Base-by-base conservation (phyloP, 2,113 vertebrate species). In the Macaca nemestrina region DNA sequence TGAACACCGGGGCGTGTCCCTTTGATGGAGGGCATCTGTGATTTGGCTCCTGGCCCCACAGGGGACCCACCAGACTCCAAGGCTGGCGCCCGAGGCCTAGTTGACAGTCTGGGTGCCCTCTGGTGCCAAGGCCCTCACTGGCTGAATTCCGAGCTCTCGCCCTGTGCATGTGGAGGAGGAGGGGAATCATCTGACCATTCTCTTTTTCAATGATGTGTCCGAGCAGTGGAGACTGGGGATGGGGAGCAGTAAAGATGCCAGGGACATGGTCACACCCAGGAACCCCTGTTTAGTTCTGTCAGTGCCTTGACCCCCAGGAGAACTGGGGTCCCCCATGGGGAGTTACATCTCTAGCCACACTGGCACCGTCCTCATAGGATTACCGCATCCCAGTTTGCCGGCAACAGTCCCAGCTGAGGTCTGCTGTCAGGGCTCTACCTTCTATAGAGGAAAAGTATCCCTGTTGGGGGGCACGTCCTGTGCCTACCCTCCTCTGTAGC, bases 1-100 rank as follows among this genome's bases (percentile, higher is more conserved):
- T 14, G 1, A 13, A 22, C 20, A 0, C 75, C 38, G 20, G 88
- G 57, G 57, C 0, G 0, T 85, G 25, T 25, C n/a, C 5, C 59
- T 76, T 30, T 73, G 25, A 11, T 35, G 8, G 35, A 88, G n/a
- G 61, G 73, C 57, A 10, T 73, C 61, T 84, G 43, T 76, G 72
- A 61, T 82, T 85, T 68, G 64, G 18, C 23, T 80, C 22, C 93
- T 84, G 72, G 64, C 32, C 78, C 88, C 10, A 0, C 30, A 14
- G n/a, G 8, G 55, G 67, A 18, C 57, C 75, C 32, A 25, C 38
- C 8, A 50, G 81, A 57, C 64, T 67, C 6, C 22, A 27, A 6
- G 2, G 2, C 38, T 68, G 32, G 35, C 18, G 14, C 14, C 81
- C 30, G 11, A 4, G 5, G 55, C 55, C 27, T 0, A 0, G 10